phyloP scores from a whole-genome alignment of 1,140 invertebrate genomes.

The Dreissena polymorpha region DNA sequence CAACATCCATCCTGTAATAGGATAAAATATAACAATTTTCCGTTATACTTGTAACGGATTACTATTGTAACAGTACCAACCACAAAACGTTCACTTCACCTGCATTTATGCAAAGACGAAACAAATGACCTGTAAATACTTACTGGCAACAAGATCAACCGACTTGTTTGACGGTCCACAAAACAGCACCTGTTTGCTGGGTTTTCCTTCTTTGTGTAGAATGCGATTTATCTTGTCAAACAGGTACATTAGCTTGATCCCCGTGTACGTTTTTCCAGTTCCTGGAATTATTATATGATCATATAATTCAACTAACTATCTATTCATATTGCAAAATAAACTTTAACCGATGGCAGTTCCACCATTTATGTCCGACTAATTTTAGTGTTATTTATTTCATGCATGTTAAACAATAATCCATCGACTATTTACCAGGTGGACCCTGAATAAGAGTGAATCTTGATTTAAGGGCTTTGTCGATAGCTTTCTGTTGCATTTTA shows the following conservation, averaged over 20 bases:
- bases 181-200: conserved; percentile 59
- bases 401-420: no score
- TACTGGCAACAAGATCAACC: conserved; percentile 74
- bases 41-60: background rate
- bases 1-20: conserved; percentile 39
- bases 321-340: no score
- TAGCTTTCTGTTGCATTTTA: conserved; percentile 44
- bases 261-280: conserved; percentile 72
- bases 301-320: background rate
- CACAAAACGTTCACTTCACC: background rate
- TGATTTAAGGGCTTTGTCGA: conserved; percentile 40
- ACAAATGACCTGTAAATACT: conserved; percentile 29
- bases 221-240: conserved; percentile 64
- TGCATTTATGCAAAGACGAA: background rate
- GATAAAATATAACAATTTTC: background rate
- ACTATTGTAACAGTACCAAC: background rate
- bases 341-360: no score
- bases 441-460: conserved; percentile 67
- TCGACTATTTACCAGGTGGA: conserved; percentile 62
- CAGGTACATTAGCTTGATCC: conserved; percentile 65
- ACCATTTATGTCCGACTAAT: no score
- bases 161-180: conserved; percentile 69
- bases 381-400: no score
- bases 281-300: conserved; percentile 51
- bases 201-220: conserved; percentile 34